Percentiles rank a stretch among this genome's conserved stretches.
Conservation (phyloP, 2,113 vertebrate species). For the Harpagus bidentatus region DNA sequence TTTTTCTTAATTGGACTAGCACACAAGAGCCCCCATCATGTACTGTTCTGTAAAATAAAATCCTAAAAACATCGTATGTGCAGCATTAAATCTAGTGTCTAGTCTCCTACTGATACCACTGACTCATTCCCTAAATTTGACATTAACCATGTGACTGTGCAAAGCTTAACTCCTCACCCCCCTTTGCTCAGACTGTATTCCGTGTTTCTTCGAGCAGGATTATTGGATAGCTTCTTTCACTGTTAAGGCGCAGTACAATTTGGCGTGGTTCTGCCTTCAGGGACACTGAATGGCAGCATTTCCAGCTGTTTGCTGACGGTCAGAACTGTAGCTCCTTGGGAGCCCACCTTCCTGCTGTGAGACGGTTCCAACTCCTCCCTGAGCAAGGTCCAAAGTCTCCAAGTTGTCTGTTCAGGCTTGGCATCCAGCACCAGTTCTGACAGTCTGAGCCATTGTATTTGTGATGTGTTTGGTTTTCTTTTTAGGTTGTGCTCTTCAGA, state of each 20-base stretch:
- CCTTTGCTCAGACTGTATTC: not conserved
- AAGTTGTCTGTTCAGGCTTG: not conserved
- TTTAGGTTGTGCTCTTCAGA: constrained; percentile 84
- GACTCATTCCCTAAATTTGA: not conserved
- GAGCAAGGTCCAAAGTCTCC: no score
- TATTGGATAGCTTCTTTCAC: not conserved
- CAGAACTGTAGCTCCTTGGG: not conserved
- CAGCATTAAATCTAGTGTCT: not conserved
- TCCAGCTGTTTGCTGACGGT: not conserved
- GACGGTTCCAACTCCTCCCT: not conserved
- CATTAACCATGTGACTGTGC: accelerated
- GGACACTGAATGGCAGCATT: accelerated
- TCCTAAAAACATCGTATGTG: no score
- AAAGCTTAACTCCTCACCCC: accelerated
- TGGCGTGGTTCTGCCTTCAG: not conserved
- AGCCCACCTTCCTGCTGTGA: not conserved
- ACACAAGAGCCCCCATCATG: not conserved
- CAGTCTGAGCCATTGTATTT: not conserved
- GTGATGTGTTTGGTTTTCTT: not conserved
- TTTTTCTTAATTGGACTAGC: not conserved
- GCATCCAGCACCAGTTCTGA: not conserved
- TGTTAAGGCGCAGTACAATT: accelerated
- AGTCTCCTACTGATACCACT: not conserved
- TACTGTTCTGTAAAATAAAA: not conserved
- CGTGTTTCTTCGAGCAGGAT: accelerated